These are phyloP conservation scores for Columba guinea DNA, from an alignment of 2,797 vertebrate genomes.

Conservation along the genomic window DNA sequence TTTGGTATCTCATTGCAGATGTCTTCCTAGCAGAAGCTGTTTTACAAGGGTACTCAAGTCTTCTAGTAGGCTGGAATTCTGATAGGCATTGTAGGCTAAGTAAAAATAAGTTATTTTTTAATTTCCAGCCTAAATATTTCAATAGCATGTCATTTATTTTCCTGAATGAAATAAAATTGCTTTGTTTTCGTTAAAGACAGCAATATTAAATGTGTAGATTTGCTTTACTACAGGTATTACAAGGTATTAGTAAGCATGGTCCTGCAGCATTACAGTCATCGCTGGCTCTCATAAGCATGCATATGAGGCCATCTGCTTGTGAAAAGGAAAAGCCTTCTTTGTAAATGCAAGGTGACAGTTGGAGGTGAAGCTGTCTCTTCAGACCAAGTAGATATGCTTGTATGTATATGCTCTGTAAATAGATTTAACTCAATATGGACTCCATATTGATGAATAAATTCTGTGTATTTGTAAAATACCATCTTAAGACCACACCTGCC, in stretches of 20 bases:
- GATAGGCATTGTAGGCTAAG: neutral
- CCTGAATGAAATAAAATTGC: neutral
- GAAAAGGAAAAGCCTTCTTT: neutral
- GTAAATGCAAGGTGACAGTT: neutral
- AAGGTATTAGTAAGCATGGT: neutral
- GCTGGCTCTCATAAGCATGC: neutral
- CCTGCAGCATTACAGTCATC: neutral
- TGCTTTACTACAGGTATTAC: neutral
- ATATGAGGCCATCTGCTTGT: neutral
- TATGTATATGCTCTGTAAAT: neutral
- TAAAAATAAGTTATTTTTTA: neutral
- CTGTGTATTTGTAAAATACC: neutral
- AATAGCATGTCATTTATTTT: neutral
- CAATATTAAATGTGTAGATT: neutral
- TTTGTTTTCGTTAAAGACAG: neutral
- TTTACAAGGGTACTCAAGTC: neutral
- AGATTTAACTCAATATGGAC: neutral
- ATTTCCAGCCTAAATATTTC: neutral
- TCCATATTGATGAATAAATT: neutral
- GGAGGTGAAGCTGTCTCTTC: neutral
- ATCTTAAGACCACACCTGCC: neutral
- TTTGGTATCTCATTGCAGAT: neutral
- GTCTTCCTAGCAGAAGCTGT: neutral
- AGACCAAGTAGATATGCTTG: neutral
- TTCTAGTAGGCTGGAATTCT: neutral